Evolutionary conservation across 2,888 invertebrate species (phyloP).

Genomic region (Pelosia muscerda): DNA sequence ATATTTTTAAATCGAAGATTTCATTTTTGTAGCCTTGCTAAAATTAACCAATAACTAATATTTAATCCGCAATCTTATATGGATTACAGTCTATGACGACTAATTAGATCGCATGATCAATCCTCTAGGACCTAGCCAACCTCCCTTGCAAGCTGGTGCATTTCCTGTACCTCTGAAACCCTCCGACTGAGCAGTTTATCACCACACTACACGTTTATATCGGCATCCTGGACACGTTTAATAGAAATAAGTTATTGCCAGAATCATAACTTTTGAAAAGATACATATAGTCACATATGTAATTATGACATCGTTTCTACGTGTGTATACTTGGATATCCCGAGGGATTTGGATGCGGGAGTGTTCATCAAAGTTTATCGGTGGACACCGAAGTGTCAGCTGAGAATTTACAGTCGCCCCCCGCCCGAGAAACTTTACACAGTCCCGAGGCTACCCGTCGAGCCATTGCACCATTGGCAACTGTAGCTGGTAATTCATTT

Average conservation of each 20-base stretch:
- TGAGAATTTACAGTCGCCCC: background rate
- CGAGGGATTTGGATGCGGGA: background rate
- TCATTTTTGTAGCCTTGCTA: background rate
- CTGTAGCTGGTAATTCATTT: background rate
- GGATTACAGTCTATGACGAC: too few relatives aligned
- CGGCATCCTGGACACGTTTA: background rate
- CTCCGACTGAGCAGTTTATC: too few relatives aligned
- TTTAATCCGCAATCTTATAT: background rate
- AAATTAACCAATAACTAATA: background rate
- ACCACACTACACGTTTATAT: background rate
- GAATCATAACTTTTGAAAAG: background rate
- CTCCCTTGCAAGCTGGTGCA: too few relatives aligned
- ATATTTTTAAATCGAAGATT: background rate
- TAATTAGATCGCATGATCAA: too few relatives aligned
- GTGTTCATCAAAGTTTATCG: slow-evolving; percentile 2
- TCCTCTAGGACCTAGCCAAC: too few relatives aligned
- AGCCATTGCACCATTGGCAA: background rate
- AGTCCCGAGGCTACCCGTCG: background rate
- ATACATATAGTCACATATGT: background rate
- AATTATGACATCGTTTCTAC: background rate
- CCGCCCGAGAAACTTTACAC: background rate
- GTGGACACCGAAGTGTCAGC: slow-evolving; percentile 1
- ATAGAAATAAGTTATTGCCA: background rate
- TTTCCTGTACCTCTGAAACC: too few relatives aligned
- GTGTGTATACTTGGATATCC: background rate